Conservation (phyloP, 2,113 vertebrate species). For the Plectropomus leopardus region DNA sequence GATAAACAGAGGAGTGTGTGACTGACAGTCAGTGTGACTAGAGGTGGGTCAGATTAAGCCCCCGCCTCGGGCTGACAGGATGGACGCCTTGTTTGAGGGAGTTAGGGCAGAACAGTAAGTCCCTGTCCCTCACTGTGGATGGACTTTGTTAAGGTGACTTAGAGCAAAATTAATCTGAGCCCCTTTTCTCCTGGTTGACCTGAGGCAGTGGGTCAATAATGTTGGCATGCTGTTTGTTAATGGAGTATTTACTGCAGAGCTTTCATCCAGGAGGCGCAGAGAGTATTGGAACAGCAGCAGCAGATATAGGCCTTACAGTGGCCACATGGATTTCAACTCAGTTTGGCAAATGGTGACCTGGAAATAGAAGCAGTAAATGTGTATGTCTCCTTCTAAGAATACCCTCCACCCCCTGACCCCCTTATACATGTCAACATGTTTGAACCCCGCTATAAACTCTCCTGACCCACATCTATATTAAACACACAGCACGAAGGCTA, state of each 20-base stretch:
- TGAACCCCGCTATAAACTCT: neutral
- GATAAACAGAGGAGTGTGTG: neutral
- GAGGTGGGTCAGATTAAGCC: neutral
- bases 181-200: constrained; percentile 34
- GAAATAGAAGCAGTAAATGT: constrained; percentile 45
- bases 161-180: neutral
- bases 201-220: constrained; percentile 22
- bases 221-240: neutral
- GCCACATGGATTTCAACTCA: neutral
- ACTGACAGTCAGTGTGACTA: neutral
- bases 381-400: constrained; percentile 23
- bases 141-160: constrained; percentile 11
- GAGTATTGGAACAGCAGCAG: neutral
- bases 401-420: constrained; percentile 2
- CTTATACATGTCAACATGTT: neutral
- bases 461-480: constrained; percentile 43
- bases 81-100: constrained; percentile 24
- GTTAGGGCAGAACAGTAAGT: constrained; percentile 56
- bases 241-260: neutral
- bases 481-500: neutral
- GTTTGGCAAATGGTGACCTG: constrained; percentile 2
- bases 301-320: neutral
- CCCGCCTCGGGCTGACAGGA: constrained; percentile 3
- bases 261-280: too few species aligned
- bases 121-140: too few species aligned